phyloP scores from a whole-genome alignment of 2,888 invertebrate genomes.

The Gastrophysa polygoni region DNA sequence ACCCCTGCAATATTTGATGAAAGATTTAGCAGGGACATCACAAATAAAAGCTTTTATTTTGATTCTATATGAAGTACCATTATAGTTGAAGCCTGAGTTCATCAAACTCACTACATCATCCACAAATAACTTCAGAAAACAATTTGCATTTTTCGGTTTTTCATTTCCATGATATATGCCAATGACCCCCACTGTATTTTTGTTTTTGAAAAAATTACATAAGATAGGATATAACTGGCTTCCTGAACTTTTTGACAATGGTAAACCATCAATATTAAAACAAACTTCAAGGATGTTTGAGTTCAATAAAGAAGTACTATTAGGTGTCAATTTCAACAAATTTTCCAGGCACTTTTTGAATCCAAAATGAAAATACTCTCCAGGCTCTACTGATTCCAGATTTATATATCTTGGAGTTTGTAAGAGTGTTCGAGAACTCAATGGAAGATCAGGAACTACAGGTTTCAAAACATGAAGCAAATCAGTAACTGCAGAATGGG shows the following conservation, averaged over 20 bases:
- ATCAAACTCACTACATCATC: slow-evolving; percentile 19
- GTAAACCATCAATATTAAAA: neutral
- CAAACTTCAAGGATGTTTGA: neutral
- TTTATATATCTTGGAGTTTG: neutral
- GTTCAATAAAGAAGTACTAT: neutral
- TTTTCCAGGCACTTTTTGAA: slow-evolving; percentile 5
- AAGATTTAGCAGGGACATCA: slow-evolving; percentile 35
- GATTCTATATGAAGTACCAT: slow-evolving; percentile 5
- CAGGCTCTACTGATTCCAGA: slow-evolving; percentile 3
- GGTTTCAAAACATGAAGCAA: slow-evolving; percentile 12
- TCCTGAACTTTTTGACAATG: neutral
- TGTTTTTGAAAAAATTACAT: neutral
- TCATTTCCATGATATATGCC: neutral
- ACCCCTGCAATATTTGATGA: slow-evolving; percentile 25
- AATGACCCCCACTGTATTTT: neutral
- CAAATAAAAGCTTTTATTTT: slow-evolving; percentile 30
- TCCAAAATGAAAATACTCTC: slow-evolving; percentile 20
- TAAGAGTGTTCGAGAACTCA: neutral
- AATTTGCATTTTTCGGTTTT: neutral
- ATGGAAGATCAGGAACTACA: slow-evolving; percentile 4
- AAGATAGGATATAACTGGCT: neutral
- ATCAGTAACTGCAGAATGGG: slow-evolving; percentile 6
- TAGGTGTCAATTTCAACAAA: neutral
- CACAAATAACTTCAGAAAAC: neutral
- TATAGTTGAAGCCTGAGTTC: slow-evolving; percentile 11